Evolutionary conservation across 2,797 vertebrate genomes (phyloP).

Genomic region (Tamandua tetradactyla): DNA sequence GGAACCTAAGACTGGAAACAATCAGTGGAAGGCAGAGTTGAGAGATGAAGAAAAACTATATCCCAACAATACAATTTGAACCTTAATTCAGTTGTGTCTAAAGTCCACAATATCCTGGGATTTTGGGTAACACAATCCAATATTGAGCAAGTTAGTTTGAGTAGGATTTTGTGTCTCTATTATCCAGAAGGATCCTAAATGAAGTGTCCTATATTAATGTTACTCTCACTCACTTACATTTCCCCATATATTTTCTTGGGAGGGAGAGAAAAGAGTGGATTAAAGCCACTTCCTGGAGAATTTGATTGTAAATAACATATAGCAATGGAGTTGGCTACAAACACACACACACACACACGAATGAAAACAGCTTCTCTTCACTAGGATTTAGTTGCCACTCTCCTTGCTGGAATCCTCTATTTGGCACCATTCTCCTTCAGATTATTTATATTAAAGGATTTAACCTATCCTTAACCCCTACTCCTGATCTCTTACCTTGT

Average conservation of each 20-base stretch:
- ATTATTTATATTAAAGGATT: background rate
- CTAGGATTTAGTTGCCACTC: background rate
- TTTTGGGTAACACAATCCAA: background rate
- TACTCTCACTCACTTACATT: background rate
- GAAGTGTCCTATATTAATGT: background rate
- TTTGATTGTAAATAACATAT: background rate
- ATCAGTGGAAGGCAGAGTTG: background rate
- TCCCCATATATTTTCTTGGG: background rate
- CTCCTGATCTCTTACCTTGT: background rate
- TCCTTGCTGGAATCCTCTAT: background rate
- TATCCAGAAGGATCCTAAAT: background rate
- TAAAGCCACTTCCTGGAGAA: background rate
- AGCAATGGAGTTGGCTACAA: background rate
- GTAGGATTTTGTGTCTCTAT: slow-evolving; percentile 13
- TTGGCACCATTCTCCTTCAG: background rate
- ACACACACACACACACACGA: background rate
- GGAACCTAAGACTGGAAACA: background rate
- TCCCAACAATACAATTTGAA: background rate
- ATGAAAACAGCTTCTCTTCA: background rate
- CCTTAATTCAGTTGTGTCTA: background rate
- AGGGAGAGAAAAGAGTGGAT: background rate
- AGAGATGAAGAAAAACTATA: background rate
- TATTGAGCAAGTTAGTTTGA: background rate
- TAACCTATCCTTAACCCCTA: background rate
- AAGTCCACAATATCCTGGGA: background rate